Base-by-base conservation (phyloP, 2,113 vertebrate genomes). In the Peucedramus taeniatus region DNA sequence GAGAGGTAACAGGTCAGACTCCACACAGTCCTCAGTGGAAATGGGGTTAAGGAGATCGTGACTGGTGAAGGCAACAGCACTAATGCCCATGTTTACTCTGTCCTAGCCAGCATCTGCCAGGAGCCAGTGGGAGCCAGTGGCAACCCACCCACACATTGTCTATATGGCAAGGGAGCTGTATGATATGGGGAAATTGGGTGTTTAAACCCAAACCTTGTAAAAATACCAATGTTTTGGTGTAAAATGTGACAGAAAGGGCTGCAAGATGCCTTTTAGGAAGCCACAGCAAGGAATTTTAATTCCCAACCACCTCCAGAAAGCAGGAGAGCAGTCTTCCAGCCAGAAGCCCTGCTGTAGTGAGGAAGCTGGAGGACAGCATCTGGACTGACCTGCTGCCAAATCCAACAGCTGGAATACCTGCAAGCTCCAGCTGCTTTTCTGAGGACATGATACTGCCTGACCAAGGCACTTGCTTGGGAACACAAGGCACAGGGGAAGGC, bases 101-200 rank as follows among this genome's bases (percentile, higher is more conserved):
- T 60, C 53, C 79, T 24, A 77, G 51, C 23, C 72, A 76, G 61
- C 7, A 1, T 9, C 33, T 68, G 49, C 49, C 45, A 64, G 53
- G 63, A 80, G 26, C 37, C 20, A 17, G 33, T 2, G 28, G 65
- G n/a, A 79, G 21, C 15, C 17, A 21, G n/a, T 4, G 44, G 49
- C 42, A 65, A 57, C 60, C 35, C 10, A 27, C 14, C 37, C 31
- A 77, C 9, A 9, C 15, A 11, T 6, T 27, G 35, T 37, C 50
- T 16, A 12, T 24, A 23, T 1, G 4, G 61, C 63, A 63, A 66
- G 15, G 9, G 19, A 16, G 11, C 21, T 70, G 45, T 13, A 56
- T 0, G 3, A 10, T 15, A 54, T 0, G 0, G 0, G 13, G 42
- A 68, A 27, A 54, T 13, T 0, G 1, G 16, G 27, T 54, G 11